phyloP scores from a whole-genome alignment of 2,888 invertebrate species.

The Sturmia bella region DNA sequence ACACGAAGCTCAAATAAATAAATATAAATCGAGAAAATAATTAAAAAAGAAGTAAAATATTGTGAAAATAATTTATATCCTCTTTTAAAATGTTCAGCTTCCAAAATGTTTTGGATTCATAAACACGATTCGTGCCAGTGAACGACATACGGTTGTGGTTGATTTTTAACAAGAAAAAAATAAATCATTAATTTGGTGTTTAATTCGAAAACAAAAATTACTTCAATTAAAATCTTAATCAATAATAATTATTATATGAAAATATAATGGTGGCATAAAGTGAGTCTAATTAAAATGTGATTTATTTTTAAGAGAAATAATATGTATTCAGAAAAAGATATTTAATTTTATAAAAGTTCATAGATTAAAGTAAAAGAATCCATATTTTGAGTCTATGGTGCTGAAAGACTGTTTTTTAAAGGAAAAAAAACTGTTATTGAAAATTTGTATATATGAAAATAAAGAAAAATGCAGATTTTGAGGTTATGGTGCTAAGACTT shows the following conservation, averaged over 20 bases:
- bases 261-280: conserved; percentile 41
- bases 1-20: conserved; percentile 1
- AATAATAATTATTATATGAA: conserved; percentile 6
- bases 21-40: conserved; percentile 24
- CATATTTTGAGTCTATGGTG: no score
- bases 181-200: conserved; percentile 19
- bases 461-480: no score
- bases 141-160: conserved; percentile 18
- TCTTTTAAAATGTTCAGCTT: conserved; percentile 37
- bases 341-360: no score
- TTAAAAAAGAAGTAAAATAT: conserved; percentile 18
- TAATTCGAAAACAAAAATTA: conserved; percentile 1
- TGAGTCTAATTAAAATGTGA: conserved; percentile 29
- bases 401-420: no score
- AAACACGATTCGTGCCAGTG: conserved; percentile 23
- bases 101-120: conserved; percentile 28
- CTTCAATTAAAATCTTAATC: conserved; percentile 5
- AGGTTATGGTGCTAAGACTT: no score
- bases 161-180: conserved; percentile 8
- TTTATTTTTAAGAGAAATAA: not conserved
- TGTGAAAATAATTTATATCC: conserved; percentile 36
- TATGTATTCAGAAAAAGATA: no score
- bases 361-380: no score
- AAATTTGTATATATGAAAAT: no score
- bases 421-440: no score